Evolutionary conservation across 2,113 vertebrate species (phyloP).

Genomic region (Anthoscopus minutus): DNA sequence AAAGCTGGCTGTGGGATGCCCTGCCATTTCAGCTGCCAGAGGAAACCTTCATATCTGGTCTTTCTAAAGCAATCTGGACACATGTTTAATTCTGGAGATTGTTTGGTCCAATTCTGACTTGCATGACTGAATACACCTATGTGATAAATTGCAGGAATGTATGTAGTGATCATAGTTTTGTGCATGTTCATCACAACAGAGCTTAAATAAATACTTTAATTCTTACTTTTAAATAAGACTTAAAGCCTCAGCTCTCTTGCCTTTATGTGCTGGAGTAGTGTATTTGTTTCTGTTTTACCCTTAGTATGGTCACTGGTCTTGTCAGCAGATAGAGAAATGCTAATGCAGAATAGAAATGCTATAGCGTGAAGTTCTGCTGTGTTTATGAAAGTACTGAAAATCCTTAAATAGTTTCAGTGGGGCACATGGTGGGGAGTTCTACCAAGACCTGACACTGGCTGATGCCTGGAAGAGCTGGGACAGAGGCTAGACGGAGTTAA

Average conservation of each 20-base stretch:
- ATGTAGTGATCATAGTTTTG: neutral
- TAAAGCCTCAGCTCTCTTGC: neutral
- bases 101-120: neutral
- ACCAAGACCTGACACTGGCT: neutral
- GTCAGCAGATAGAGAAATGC: neutral
- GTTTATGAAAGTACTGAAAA: neutral
- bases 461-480: too few species aligned
- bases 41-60: neutral
- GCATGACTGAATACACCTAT: neutral
- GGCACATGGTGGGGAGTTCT: neutral
- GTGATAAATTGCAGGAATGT: neutral
- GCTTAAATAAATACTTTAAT: neutral
- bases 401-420: neutral
- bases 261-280: neutral
- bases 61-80: neutral
- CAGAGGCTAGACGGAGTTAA: too few species aligned
- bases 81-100: neutral
- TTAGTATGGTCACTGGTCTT: neutral
- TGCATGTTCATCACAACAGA: neutral
- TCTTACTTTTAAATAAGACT: neutral
- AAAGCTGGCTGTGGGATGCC: neutral
- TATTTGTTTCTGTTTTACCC: neutral
- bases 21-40: neutral
- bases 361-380: neutral
- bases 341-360: neutral